phyloP scores from a whole-genome alignment of 2,113 vertebrate species.

The Labeo catla region DNA sequence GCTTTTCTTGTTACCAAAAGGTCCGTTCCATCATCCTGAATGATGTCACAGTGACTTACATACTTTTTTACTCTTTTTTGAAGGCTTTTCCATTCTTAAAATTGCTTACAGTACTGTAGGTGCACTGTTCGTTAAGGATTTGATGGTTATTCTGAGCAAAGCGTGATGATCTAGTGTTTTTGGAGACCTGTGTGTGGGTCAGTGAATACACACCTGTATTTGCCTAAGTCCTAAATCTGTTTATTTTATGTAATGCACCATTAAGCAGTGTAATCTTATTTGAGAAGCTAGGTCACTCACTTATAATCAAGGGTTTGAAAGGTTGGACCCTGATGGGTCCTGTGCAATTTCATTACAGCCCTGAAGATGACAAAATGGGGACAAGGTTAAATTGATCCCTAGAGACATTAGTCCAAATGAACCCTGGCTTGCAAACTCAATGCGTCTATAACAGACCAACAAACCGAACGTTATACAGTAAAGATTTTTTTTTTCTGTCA shows the following conservation, averaged over 20 bases:
- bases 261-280: conserved; percentile 2
- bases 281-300: not conserved
- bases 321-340: conserved; percentile 12
- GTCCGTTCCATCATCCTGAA: not conserved
- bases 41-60: not conserved
- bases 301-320: conserved; percentile 38
- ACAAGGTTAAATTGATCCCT: conserved; percentile 21
- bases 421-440: conserved; percentile 2
- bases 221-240: conserved; percentile 20
- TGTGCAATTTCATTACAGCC: conserved; percentile 37
- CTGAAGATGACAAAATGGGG: conserved; percentile 27
- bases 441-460: not conserved
- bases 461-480: not conserved
- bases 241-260: conserved; percentile 14
- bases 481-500: conserved; percentile 28
- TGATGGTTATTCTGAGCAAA: not conserved
- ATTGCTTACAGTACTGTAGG: not conserved
- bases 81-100: not conserved
- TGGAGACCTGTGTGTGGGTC: not conserved
- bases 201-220: not conserved
- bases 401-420: conserved; percentile 30
- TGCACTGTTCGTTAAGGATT: not conserved
- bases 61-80: not conserved
- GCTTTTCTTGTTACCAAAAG: not conserved
- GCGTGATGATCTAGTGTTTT: not conserved